A percentile compares a stretch with the other conserved stretches of the same genome.
phyloP scores from a whole-genome alignment of 2,113 vertebrate species.

The Amphiprion ocellaris region DNA sequence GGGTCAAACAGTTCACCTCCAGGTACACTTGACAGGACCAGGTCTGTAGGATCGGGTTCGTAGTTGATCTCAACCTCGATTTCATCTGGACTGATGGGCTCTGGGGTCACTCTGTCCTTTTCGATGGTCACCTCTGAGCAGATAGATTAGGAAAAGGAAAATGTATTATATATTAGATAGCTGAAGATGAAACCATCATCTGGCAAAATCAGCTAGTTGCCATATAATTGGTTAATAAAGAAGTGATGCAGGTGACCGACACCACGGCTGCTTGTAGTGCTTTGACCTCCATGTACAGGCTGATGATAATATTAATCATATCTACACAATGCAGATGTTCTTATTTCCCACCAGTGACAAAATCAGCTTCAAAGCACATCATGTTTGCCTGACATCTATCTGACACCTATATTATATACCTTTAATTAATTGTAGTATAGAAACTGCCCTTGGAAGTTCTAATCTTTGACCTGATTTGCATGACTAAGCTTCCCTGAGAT shows the following conservation, averaged over 20 bases:
- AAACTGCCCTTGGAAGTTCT: neutral
- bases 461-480: neutral
- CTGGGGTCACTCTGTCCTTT: conserved; percentile 85
- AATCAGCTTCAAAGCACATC: neutral
- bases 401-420: neutral
- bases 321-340: conserved; percentile 4
- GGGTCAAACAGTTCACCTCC: conserved; percentile 97
- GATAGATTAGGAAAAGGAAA: neutral
- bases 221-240: neutral
- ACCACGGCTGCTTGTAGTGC: neutral
- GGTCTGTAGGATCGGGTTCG: conserved; percentile 94
- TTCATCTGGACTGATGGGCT: conserved; percentile 88
- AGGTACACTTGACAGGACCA: conserved; percentile 95
- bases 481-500: no score
- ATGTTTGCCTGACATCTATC: neutral
- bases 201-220: neutral
- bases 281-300: neutral
- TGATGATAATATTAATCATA: neutral
- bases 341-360: conserved; percentile 10
- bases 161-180: neutral
- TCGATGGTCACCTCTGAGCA: conserved; percentile 84
- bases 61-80: conserved; percentile 95
- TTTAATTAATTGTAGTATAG: neutral
- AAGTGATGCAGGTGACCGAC: neutral
- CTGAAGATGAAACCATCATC: neutral